Evolutionary conservation across 2,888 invertebrate genomes (phyloP), one percentile per base, ranked within the genome.

Genomic region (Pseudeuparius sepicola): DNA sequence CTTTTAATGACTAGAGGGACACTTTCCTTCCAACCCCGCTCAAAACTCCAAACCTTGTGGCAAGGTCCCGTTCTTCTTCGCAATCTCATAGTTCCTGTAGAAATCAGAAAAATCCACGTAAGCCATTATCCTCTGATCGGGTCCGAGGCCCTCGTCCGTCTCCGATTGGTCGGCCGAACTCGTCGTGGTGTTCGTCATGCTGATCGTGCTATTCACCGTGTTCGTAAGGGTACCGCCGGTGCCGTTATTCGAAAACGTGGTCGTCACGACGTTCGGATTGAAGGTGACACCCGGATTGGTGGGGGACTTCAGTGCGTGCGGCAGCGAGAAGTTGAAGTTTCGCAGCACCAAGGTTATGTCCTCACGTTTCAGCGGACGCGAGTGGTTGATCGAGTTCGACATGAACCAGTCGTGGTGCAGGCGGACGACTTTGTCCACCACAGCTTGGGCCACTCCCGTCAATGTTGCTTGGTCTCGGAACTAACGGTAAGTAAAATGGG

Each of bases 61-160:
- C 37, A 83, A 53, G 0, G 72, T 75, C 0, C 81, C 80, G 49
- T 75, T 74, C 41, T 64, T 63, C 42, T 70, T 67, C 2, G 80
- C 80, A 42, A 68, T 71, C 23, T 78, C 76, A 14, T 83, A 71
- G 53, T 79, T 81, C 39, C 70, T 68, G 49, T 77, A 85, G 64
- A 81, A 92, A 51, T 78, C 79, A 1, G 77, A 67, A 59, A 92
- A 92, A 59, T 87, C 82, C 0, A 92, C 87, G 55, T 92, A 90
- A 0, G 86, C 73, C 34, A 74, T 73, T 2, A 90, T 79, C 52
- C 71, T 73, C 13, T 75, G 71, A 52, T 83, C 76, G n/a, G 56
- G 50, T 5, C 56, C 59, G 3, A 56, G 38, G 18, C 53, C 54
- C 45, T 69, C 72, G 50, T 82, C 78, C 23, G 45, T 52, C 12